Evolutionary conservation across 2,113 vertebrate species (phyloP).

Genomic region (Antechinus stuartii): DNA sequence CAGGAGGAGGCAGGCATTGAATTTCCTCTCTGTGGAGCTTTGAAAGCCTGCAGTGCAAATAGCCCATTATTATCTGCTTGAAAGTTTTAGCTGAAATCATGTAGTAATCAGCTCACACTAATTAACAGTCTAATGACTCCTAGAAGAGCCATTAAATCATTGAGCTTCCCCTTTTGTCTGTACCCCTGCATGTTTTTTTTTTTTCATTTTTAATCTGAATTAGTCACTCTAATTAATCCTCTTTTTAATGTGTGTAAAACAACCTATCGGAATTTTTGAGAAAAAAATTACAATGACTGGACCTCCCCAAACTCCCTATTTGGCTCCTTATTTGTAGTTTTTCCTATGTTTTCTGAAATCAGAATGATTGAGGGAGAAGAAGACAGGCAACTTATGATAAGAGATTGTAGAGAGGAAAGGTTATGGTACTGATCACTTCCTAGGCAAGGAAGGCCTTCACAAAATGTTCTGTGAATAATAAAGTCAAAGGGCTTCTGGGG

Average conservation of each 20-base stretch:
- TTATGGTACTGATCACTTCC: background rate
- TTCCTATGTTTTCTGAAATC: background rate
- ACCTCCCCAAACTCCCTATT: background rate
- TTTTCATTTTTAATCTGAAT: background rate
- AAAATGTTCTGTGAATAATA: background rate
- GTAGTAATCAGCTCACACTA: background rate
- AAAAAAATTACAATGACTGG: background rate
- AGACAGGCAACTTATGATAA: background rate
- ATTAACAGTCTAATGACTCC: background rate
- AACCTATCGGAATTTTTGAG: background rate
- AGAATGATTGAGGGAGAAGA: background rate
- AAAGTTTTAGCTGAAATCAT: background rate
- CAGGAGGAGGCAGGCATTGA: background rate
- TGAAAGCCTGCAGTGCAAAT: background rate
- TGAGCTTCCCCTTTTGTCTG: background rate
- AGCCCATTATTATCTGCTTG: background rate
- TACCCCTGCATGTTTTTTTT: background rate
- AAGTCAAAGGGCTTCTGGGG: background rate
- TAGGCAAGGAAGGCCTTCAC: background rate
- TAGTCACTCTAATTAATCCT: conserved; percentile 15
- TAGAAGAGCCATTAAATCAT: background rate
- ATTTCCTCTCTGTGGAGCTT: background rate
- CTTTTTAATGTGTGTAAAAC: background rate
- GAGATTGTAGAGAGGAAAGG: background rate
- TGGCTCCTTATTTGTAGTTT: background rate